phyloP scores from a whole-genome alignment of 2,113 vertebrate species.

The Sminthopsis crassicaudata region DNA sequence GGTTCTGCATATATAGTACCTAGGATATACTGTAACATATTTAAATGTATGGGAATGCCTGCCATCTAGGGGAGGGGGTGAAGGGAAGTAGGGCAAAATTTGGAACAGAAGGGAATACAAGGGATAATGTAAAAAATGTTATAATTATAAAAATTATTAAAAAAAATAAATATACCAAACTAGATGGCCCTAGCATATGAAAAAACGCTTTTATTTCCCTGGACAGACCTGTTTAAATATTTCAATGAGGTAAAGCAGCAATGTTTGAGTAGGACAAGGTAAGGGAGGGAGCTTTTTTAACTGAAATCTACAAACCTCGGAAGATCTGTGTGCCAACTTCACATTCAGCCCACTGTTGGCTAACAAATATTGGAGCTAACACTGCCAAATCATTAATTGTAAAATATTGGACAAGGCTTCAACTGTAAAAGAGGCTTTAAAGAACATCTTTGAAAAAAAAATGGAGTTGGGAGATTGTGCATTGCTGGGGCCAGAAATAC shows the following conservation, averaged over 20 bases:
- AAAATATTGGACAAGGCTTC: conserved; percentile 65
- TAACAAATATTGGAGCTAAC: conserved; percentile 58
- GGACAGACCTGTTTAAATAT: background rate
- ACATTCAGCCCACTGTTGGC: background rate
- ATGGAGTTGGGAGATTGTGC: conserved; percentile 6
- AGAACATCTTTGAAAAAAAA: conserved; percentile 64
- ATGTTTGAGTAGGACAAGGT: conserved; percentile 15
- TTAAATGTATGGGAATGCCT: no score
- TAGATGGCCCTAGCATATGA: background rate
- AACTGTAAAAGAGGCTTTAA: conserved; percentile 57
- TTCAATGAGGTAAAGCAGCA: background rate
- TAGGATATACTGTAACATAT: no score
- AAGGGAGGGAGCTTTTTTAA: conserved; percentile 50
- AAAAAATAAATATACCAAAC: conserved; percentile 6
- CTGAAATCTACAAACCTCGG: conserved; percentile 44
- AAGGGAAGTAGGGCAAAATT: no score
- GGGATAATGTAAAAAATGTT: no score
- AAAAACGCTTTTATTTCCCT: conserved; percentile 36
- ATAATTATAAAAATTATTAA: no score
- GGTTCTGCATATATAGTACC: no score
- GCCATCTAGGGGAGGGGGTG: no score
- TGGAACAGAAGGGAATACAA: no score
- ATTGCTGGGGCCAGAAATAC: conserved; percentile 45
- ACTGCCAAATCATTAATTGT: conserved; percentile 63
- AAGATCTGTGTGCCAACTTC: conserved; percentile 44